Base-by-base conservation (phyloP, 92 coral and sea anemone genomes). In the Scolanthus callimorphus region DNA sequence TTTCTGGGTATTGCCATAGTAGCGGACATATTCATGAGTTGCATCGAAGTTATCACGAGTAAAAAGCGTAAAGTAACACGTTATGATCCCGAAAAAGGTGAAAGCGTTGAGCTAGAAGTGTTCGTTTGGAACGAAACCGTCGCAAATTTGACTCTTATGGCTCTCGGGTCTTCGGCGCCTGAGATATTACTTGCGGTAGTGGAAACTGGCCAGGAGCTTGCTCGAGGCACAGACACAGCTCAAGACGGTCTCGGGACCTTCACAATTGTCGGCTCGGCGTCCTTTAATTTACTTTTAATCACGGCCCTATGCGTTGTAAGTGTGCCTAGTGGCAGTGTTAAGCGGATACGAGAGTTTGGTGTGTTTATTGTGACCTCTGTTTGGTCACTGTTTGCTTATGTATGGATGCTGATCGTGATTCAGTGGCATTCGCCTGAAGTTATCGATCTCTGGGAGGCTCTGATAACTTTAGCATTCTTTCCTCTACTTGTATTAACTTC, bases 51-150 rank as follows among this genome's bases (percentile, higher is more conserved):
- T 1, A 88, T 88, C 20, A 88, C 96, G 0, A 88, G 96, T 49
- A 88, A 88, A 55, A 88, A 88, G 56, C 71, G 78, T 3, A 88
- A 78, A 54, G 73, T 88, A 2, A 75, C 85, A 0, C 82, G 86
- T 8, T 88, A 60, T 41, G 96, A 88, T 24, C 80, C 83, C 3
- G 96, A 88, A 51, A 78, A 73, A 49, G 71, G 65, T 49, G 90
- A 88, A 59, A 76, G 89, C 31, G 77, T 83, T 0, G 90, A 88
- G 62, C 83, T 79, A 25, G 96, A 88, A 46, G 89, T 88, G 38
- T 88, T 88, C 63, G 90, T 88, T 9, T 88, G 96, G 96, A 88
- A 88, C 20, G 96, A 88, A 61, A 88, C 96, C 1, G 90, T 88
- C 13, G 96, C 96, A 2, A 88, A 88, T 25, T 27, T 88, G 15